Percentiles rank a stretch among this genome's conserved stretches.
phyloP scores from a whole-genome alignment of 30 jellyfish, hydroid and myxozoan genomes.

The Hydractinia symbiolongicarpus region DNA sequence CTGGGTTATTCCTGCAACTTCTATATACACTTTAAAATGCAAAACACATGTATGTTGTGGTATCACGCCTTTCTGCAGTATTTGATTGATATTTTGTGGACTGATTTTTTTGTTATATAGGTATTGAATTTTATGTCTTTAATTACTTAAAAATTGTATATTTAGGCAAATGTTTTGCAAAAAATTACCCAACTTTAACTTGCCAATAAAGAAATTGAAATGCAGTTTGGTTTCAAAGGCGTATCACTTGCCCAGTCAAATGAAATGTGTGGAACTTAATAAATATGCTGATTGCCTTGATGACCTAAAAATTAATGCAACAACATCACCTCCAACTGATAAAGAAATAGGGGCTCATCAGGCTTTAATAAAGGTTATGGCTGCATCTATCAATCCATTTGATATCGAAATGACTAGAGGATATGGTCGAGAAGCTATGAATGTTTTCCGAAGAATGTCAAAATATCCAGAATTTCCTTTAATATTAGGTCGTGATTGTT shows the following conservation, averaged over 20 bases:
- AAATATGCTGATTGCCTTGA: constrained; percentile 6
- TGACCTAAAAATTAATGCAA: not conserved
- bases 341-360: constrained; percentile 40
- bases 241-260: not conserved
- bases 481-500: constrained; percentile 76
- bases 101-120: too few relatives aligned
- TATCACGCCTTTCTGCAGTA: too few relatives aligned
- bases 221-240: too few relatives aligned
- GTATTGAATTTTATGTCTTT: too few relatives aligned
- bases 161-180: too few relatives aligned
- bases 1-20: too few relatives aligned
- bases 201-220: too few relatives aligned
- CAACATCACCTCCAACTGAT: constrained; percentile 12
- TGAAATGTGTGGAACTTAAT: not conserved
- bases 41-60: too few relatives aligned
- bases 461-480: constrained; percentile 57
- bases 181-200: too few relatives aligned
- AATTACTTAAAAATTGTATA: too few relatives aligned
- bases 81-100: too few relatives aligned
- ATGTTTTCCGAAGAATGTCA: constrained; percentile 34
- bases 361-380: constrained; percentile 51
- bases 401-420: constrained; percentile 86
- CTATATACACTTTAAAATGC: too few relatives aligned
- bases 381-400: constrained; percentile 85
- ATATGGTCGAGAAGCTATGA: constrained; percentile 62